phyloP scores from a whole-genome alignment of 2,888 invertebrate genomes.

The Dorcus parallelipipedus region DNA sequence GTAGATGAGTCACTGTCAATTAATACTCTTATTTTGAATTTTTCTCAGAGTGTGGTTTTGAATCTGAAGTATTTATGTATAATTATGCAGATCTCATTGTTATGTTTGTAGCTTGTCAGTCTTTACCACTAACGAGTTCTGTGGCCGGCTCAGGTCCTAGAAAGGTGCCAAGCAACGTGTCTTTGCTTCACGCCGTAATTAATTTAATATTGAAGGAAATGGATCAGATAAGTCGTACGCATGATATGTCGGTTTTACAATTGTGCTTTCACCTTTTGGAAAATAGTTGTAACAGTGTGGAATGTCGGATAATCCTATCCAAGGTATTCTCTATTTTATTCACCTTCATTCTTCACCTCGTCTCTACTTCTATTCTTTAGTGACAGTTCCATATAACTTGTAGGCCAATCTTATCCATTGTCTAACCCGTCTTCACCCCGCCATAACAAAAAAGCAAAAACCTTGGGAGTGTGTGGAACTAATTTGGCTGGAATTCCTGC shows the following conservation, averaged over 20 bases:
- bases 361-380: not conserved
- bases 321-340: slow-evolving; percentile 51
- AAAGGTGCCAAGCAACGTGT: slow-evolving; percentile 51
- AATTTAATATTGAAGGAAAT: slow-evolving; percentile 52
- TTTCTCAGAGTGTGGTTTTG: not conserved
- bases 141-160: slow-evolving; percentile 53
- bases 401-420: slow-evolving; percentile 52
- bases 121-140: slow-evolving; percentile 52
- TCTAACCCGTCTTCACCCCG: slow-evolving; percentile 52
- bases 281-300: slow-evolving; percentile 56
- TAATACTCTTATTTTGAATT: no score
- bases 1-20: no score
- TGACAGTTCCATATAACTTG: slow-evolving; percentile 15
- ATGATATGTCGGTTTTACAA: slow-evolving; percentile 47
- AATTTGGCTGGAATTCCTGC: slow-evolving; percentile 54
- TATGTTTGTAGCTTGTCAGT: slow-evolving; percentile 48
- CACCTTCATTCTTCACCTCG: not conserved
- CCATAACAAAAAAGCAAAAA: slow-evolving; percentile 52
- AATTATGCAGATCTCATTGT: not conserved
- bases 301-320: slow-evolving; percentile 59
- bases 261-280: slow-evolving; percentile 52
- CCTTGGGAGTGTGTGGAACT: slow-evolving; percentile 55
- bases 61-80: not conserved
- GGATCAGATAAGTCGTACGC: slow-evolving; percentile 49
- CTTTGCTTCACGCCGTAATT: slow-evolving; percentile 54